phyloP scores from a whole-genome alignment of 2,888 invertebrate species.

The Meandrusa payeni region DNA sequence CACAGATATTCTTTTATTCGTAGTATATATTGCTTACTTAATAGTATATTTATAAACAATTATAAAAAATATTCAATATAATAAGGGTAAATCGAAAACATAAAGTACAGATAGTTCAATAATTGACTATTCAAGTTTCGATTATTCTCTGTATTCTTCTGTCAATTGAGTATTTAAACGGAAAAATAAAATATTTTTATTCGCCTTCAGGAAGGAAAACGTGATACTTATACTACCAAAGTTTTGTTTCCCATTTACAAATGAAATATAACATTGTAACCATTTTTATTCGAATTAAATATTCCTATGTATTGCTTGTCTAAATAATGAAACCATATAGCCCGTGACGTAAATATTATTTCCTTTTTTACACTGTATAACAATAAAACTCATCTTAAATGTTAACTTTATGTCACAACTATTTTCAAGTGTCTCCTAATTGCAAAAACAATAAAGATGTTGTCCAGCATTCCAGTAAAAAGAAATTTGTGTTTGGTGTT shows the following conservation, averaged over 20 bases:
- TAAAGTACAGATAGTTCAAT: no score
- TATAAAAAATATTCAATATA: no score
- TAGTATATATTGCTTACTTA: no score
- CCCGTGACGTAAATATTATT: constrained; percentile 23
- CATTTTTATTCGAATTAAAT: constrained; percentile 12
- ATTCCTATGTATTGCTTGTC: constrained; percentile 10
- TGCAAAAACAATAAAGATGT: constrained; percentile 67
- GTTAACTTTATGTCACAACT: constrained; percentile 77
- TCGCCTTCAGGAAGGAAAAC: neutral
- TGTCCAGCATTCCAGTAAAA: constrained; percentile 55
- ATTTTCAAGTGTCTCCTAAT: constrained; percentile 61
- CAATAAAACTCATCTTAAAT: constrained; percentile 50
- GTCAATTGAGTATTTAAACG: constrained; percentile 11
- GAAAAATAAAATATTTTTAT: constrained; percentile 8
- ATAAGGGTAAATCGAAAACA: no score
- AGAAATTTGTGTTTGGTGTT: constrained; percentile 88
- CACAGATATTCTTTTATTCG: no score
- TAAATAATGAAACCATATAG: constrained; percentile 21
- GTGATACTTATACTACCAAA: neutral
- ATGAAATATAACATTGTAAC: constrained; percentile 8
- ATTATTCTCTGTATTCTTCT: no score
- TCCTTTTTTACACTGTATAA: constrained; percentile 19
- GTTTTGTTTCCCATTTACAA: no score
- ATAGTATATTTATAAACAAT: no score
- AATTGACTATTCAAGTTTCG: no score